Conservation (phyloP, 2,113 vertebrate species). For the Vulpes lagopus region DNA sequence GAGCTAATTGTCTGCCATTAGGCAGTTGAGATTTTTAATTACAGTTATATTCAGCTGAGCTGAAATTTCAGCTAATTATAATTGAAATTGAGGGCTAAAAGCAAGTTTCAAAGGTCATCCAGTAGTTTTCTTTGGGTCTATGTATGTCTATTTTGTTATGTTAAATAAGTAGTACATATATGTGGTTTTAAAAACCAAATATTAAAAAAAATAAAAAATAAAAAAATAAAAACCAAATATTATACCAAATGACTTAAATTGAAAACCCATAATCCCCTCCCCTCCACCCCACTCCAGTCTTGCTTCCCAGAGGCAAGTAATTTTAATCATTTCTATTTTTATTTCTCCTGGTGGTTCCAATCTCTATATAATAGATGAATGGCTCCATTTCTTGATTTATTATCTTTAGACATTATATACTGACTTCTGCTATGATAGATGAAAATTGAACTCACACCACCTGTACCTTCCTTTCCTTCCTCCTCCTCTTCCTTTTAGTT, state of each 20-base stretch:
- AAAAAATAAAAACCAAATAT: neutral
- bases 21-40: constrained; percentile 79
- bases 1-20: constrained; percentile 79
- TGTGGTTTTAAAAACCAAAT: constrained; percentile 20
- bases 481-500: neutral
- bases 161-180: neutral
- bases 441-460: neutral
- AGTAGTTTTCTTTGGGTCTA: constrained; percentile 45
- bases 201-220: neutral
- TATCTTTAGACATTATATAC: neutral
- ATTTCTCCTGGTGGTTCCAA: constrained; percentile 42
- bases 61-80: constrained; percentile 79
- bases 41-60: constrained; percentile 72
- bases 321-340: constrained; percentile 50
- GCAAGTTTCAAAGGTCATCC: constrained; percentile 70
- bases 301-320: constrained; percentile 51
- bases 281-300: neutral
- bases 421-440: neutral
- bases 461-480: neutral
- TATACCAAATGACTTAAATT: constrained; percentile 11
- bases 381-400: constrained; percentile 31
- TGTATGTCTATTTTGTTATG: neutral
- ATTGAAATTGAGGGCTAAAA: constrained; percentile 69
- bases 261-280: neutral
- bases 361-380: neutral